Evolutionary conservation across 1,140 invertebrate species (phyloP).

Genomic region (Branchinecta lindahli): DNA sequence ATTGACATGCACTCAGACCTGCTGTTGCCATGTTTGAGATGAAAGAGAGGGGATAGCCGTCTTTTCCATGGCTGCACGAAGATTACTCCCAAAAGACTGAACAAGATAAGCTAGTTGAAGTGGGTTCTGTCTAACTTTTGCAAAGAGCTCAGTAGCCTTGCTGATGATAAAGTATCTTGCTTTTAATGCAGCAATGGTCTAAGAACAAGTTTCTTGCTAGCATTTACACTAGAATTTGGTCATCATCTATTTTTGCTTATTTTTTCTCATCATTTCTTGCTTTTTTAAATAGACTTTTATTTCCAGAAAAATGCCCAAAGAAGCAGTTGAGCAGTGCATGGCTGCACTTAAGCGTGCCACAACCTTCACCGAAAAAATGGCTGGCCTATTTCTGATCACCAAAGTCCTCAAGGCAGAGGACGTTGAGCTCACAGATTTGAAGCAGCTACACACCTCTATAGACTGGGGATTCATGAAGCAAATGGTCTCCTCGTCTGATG

Average conservation of each 20-base stretch:
- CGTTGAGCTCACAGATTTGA: conserved; percentile 49
- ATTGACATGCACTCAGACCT: too few relatives aligned
- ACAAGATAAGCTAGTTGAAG: too few relatives aligned
- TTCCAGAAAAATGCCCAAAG: conserved; percentile 25
- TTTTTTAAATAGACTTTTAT: background rate
- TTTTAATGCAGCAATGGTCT: too few relatives aligned
- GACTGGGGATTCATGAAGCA: conserved; percentile 66
- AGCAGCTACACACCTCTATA: conserved; percentile 69
- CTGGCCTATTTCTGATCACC: conserved; percentile 73
- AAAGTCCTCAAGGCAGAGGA: conserved; percentile 66
- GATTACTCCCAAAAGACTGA: too few relatives aligned
- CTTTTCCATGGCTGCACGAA: too few relatives aligned
- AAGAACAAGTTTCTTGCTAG: background rate
- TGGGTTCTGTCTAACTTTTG: too few relatives aligned
- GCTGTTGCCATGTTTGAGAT: too few relatives aligned
- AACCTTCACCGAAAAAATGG: conserved; percentile 78
- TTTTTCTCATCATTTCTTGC: background rate
- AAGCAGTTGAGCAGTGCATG: conserved; percentile 63
- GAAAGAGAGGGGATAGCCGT: too few relatives aligned
- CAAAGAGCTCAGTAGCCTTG: too few relatives aligned
- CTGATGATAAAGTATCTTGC: too few relatives aligned
- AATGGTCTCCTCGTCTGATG: conserved; percentile 50
- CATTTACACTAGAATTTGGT: background rate
- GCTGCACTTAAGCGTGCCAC: conserved; percentile 54
- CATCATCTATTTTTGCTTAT: background rate